A percentile compares a stretch with the other conserved stretches of the same genome.
Evolutionary conservation across 2,797 vertebrate genomes (phyloP).

Genomic region (Selene dorsalis): DNA sequence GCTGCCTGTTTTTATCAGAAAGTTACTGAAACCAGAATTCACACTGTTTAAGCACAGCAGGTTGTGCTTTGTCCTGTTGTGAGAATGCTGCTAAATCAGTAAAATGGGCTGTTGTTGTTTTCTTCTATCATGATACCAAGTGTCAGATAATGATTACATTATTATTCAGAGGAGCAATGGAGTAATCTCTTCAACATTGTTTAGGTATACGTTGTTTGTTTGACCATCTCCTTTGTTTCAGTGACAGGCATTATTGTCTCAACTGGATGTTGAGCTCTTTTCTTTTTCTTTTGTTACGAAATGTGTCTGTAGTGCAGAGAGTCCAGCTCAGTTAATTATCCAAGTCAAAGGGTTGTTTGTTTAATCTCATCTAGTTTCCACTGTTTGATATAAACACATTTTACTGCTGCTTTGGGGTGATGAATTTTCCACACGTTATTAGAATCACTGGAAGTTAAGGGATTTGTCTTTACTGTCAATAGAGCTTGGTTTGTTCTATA

Average conservation of each 20-base stretch:
- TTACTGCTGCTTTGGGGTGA: conserved; percentile 29
- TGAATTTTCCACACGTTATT: conserved; percentile 15
- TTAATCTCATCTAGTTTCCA: conserved; percentile 9
- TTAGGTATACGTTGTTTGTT: neutral
- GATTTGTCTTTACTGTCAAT: neutral
- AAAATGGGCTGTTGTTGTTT: neutral
- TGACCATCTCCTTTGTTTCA: neutral
- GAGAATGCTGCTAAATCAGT: neutral
- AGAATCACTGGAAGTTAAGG: conserved; percentile 1
- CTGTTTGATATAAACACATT: conserved; percentile 24
- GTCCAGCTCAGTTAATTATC: neutral
- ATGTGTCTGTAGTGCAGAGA: neutral
- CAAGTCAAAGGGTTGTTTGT: conserved; percentile 7
- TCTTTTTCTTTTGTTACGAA: neutral
- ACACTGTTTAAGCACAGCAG: no score
- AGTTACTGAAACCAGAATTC: no score
- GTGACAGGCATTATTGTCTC: neutral
- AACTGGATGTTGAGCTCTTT: neutral
- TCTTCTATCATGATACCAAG: neutral
- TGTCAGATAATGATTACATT: neutral
- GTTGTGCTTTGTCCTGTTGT: no score
- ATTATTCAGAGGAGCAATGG: no score
- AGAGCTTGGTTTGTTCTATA: neutral
- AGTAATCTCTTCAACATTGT: neutral
- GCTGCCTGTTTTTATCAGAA: no score